Evolutionary conservation across 2,888 invertebrate genomes (phyloP).

Genomic region (Lasioglossum oenotherae): DNA sequence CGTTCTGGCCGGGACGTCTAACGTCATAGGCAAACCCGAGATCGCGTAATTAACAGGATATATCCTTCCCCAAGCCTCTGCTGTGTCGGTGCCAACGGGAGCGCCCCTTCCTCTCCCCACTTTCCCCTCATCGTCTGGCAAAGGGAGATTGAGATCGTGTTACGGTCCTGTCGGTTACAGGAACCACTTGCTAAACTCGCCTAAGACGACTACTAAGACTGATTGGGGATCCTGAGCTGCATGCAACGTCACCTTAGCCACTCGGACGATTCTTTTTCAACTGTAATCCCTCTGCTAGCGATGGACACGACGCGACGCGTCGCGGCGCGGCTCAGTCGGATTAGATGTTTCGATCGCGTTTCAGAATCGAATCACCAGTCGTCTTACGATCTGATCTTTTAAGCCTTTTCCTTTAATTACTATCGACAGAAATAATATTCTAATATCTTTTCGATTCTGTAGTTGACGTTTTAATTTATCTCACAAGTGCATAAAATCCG

Average conservation of each 20-base stretch:
- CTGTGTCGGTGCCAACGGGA: constrained; percentile 35
- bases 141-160: constrained; percentile 62
- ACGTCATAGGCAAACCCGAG: constrained; percentile 75
- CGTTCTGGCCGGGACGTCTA: constrained; percentile 72
- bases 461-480: too few species aligned
- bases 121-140: constrained; percentile 37
- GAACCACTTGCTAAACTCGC: constrained; percentile 58
- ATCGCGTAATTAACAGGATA: constrained; percentile 75
- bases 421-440: background rate
- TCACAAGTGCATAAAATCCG: too few species aligned
- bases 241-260: constrained; percentile 15
- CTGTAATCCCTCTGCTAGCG: constrained; percentile 35
- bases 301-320: background rate
- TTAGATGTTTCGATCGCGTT: background rate
- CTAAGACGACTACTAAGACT: constrained; percentile 59
- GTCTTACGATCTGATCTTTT: background rate
- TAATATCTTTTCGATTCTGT: too few species aligned
- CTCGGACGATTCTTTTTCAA: constrained; percentile 36
- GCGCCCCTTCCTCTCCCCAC: background rate
- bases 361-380: background rate
- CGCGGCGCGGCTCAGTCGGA: background rate
- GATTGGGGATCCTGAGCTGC: constrained; percentile 39
- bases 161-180: constrained; percentile 67
- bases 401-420: background rate
- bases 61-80: constrained; percentile 56